Percentiles rank a stretch among this genome's conserved stretches.
Conservation (phyloP, 2,797 vertebrate genomes). For the Pelobates cultripes region DNA sequence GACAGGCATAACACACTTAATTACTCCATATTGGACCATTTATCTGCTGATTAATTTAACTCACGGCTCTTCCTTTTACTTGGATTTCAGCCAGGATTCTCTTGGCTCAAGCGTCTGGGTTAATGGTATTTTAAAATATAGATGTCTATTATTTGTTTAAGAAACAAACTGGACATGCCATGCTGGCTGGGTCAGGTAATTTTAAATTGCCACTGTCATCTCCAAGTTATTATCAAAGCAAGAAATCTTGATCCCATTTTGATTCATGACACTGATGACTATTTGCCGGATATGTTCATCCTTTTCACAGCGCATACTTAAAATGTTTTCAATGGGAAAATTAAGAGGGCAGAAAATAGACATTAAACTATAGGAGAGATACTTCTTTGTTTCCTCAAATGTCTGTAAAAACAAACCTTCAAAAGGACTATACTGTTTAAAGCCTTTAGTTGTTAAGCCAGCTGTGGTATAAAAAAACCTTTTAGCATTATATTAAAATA, state of each 20-base stretch:
- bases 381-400: neutral
- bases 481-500: neutral
- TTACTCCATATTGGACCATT: constrained; percentile 11
- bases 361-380: neutral
- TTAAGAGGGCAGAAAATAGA: neutral
- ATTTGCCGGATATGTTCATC: constrained; percentile 19
- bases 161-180: constrained; percentile 39
- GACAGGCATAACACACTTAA: no score
- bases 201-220: constrained; percentile 26
- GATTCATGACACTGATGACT: constrained; percentile 28
- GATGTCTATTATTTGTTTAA: constrained; percentile 19
- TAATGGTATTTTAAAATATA: constrained; percentile 20
- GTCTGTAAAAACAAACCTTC: neutral
- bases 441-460: neutral
- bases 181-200: constrained; percentile 39
- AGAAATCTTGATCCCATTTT: constrained; percentile 35
- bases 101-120: constrained; percentile 53
- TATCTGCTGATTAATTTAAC: constrained; percentile 44
- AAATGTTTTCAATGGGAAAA: constrained; percentile 49
- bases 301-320: constrained; percentile 41
- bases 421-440: neutral
- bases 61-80: constrained; percentile 41
- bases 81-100: constrained; percentile 55
- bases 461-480: neutral
- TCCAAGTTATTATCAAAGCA: constrained; percentile 30